phyloP scores from a whole-genome alignment of 2,113 vertebrate genomes.

The Chrysemys picta region DNA sequence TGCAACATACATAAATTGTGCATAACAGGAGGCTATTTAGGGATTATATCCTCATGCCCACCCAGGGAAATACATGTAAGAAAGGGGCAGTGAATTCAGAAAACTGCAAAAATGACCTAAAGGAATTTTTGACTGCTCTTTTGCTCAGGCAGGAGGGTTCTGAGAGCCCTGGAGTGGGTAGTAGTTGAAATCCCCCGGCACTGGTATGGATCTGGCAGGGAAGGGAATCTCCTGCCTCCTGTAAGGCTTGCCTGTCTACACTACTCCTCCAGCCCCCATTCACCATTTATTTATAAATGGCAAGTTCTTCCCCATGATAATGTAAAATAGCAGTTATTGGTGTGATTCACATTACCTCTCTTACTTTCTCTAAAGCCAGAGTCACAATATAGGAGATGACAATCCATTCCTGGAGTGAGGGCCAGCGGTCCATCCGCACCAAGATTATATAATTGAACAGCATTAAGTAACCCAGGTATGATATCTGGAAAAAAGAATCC shows the following conservation, averaged over 20 bases:
- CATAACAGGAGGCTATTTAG: background rate
- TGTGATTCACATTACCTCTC: constrained; percentile 85
- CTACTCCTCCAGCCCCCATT: background rate
- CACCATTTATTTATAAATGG: background rate
- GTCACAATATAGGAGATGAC: constrained; percentile 97
- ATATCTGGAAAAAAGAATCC: constrained; percentile 83
- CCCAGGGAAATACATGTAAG: background rate
- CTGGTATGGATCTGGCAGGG: background rate
- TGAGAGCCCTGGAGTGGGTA: background rate
- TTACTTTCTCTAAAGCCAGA: constrained; percentile 92
- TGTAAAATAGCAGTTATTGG: background rate
- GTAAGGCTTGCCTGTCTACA: background rate
- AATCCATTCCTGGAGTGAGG: constrained; percentile 92
- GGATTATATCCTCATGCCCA: background rate
- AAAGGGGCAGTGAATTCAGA: background rate
- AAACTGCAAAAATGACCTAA: background rate
- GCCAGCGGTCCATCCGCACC: constrained; percentile 97
- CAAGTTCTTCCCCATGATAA: background rate
- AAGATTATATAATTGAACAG: constrained; percentile 97
- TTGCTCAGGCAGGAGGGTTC: background rate
- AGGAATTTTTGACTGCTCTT: background rate
- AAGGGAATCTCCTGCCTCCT: background rate
- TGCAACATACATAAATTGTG: background rate
- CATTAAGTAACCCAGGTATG: constrained; percentile 93
- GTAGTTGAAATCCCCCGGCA: background rate